Base-by-base conservation (phyloP, 2,888 invertebrate species). In the Smittia aterrima region DNA sequence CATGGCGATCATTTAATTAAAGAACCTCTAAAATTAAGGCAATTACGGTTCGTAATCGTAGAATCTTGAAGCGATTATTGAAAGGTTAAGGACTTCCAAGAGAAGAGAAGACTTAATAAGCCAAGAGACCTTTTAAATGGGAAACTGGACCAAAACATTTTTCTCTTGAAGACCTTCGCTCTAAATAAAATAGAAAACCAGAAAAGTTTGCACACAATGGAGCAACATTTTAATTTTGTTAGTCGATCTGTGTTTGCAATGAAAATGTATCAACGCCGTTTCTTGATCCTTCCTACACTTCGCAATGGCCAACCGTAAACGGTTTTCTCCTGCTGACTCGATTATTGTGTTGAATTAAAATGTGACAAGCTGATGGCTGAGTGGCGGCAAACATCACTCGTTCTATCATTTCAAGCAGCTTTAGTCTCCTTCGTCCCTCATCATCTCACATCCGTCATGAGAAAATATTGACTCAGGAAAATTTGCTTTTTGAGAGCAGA, bases 341-440 rank as follows among this genome's bases (percentile, higher is more conserved):
- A 32, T 32, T 47, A n/a, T 47, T 47, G n/a, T 47, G 13, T 47
- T 2, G 32, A 40, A 67, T 32, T 20, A 62, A 62, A 62, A 62
- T 40, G 67, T 67, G 67, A 67, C 67, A 67, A 67, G 32, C 67
- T 66, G 66, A 66, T 66, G 66, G 66, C 66, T n/a, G 40, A 67
- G 40, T 20, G 67, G 32, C n/a, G 18, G 32, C 27, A 66, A 66
- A 27, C 32, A 16, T 18, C 32, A 32, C 32, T 3, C 32, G 3
- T 32, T 32, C 32, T 32, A 32, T n/a, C n/a, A n/a, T n/a, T n/a
- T n/a, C n/a, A 32, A 32, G 32, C 3, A 32, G 3, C 32, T 9
- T 32, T 9, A 32, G 9, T 32, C 32, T 32, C 32, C 9, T 16
- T 47, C 47, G 47, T 47, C 47, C 47, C 47, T 47, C 47, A n/a